Evolutionary conservation across 2,888 invertebrate species (phyloP), one percentile per base, ranked within the genome.

Genomic region (Hypomecis atomaria): DNA sequence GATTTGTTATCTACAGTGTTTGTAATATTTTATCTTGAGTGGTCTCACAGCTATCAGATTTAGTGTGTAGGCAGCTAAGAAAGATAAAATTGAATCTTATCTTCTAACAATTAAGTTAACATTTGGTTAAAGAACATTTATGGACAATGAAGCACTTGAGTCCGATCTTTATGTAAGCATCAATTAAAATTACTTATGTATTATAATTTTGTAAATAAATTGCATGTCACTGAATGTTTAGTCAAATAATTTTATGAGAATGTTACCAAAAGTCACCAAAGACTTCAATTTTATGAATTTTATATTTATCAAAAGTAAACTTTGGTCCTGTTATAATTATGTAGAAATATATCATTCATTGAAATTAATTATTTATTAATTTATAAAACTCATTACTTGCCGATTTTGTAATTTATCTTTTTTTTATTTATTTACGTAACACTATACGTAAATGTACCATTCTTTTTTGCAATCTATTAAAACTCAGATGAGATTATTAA

Each of bases 1-100:
- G 42, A 50, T 61, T 36, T 54, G 34, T 69, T 72, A 72, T 67
- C 62, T 55, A 68, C 66, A 69, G 66, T 70, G 52, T 59, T 55
- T 69, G 63, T 69, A 62, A 67, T 67, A 70, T 38, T 47, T 56
- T 56, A 56, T 56, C 56, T 56, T 10, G 10, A 59, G 56, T 53
- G 43, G 48, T 66, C 43, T 44, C 43, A 57, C 56, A 53, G 56
- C 42, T 23, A 40, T 45, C 44, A 64, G 40, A 23, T 59, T 47
- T 40, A 11, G 47, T n/a, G 45, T 55, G 33, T 43, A 58, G 58
- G 67, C 65, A 71, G 67, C 67, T 67, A 44, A 55, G n/a, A 47
- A 58, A 52, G 40, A 38, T 60, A 34, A 23, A 61, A 44, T 48
- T 59, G 38, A 62, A 56, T 59, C 45, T 38, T 67, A 62, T 59